These are phyloP conservation scores for Orgyia antiqua DNA, from an alignment of 2,888 invertebrate species.

Conservation along the genomic window DNA sequence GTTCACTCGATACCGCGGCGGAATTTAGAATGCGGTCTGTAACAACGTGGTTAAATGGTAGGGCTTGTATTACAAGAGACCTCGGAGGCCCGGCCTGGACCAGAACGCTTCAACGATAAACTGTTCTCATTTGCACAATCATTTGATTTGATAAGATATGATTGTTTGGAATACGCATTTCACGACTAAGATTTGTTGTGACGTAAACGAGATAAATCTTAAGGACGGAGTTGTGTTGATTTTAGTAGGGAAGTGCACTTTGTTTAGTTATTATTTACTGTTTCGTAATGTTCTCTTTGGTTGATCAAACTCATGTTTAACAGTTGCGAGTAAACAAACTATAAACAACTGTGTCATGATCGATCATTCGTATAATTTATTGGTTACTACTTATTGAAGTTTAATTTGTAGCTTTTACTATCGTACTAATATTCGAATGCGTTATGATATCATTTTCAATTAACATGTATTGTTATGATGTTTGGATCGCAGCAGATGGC, in stretches of 20 bases:
- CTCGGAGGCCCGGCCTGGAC: conserved; percentile 48
- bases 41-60: conserved; percentile 52
- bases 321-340: neutral
- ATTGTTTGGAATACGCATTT: conserved; percentile 61
- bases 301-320: conserved; percentile 21
- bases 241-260: too few species aligned
- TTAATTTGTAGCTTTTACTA: too few species aligned
- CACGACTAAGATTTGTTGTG: conserved; percentile 64
- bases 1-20: conserved; percentile 69
- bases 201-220: conserved; percentile 46
- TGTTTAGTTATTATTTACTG: too few species aligned
- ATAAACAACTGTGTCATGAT: neutral
- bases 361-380: neutral
- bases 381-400: too few species aligned
- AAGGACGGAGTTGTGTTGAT: conserved; percentile 26
- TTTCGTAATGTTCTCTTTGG: too few species aligned
- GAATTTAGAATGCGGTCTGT: conserved; percentile 59
- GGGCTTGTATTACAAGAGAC: conserved; percentile 40
- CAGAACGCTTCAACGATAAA: conserved; percentile 47
- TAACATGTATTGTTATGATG: too few species aligned
- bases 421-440: too few species aligned
- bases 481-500: too few species aligned
- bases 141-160: conserved; percentile 66
- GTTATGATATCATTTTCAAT: too few species aligned
- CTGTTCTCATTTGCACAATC: conserved; percentile 71